Evolutionary conservation across 2,113 vertebrate genomes (phyloP).

Genomic region (Syrmaticus mikado): DNA sequence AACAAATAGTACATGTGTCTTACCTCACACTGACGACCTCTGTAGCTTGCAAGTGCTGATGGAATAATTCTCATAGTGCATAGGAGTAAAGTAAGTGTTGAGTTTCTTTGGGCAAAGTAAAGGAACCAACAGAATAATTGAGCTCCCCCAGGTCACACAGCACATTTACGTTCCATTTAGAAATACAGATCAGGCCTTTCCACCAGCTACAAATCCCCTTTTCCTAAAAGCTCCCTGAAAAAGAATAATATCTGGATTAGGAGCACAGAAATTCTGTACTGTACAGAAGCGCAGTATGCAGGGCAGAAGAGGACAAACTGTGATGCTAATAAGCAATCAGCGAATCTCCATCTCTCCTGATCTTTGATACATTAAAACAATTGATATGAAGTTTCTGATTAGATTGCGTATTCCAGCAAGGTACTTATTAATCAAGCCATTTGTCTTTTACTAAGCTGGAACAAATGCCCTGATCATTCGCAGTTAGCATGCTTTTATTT

Average conservation of each 20-base stretch:
- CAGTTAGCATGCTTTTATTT: not conserved
- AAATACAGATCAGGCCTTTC: not conserved
- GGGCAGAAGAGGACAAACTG: not conserved
- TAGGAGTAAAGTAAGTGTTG: not conserved
- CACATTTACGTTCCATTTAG: not conserved
- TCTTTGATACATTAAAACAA: conserved; percentile 6
- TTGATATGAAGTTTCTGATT: not conserved
- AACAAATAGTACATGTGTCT: not conserved
- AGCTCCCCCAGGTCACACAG: not conserved
- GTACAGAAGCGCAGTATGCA: not conserved
- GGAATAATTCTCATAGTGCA: not conserved
- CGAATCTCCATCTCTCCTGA: not conserved
- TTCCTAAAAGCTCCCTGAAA: not conserved
- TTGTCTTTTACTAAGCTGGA: not conserved
- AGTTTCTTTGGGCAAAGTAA: not conserved
- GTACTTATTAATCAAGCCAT: conserved; percentile 25
- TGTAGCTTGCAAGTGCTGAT: not conserved
- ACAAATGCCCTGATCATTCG: not conserved
- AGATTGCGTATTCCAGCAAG: not conserved
- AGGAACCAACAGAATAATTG: not conserved
- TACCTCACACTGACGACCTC: not conserved
- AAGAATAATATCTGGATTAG: not conserved
- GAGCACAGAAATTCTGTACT: not conserved
- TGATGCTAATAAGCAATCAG: conserved; percentile 5
- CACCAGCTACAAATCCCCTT: not conserved